Percentiles rank a stretch among this genome's conserved stretches.
phyloP scores from a whole-genome alignment of 1,140 invertebrate genomes.

The Heliconius congener region DNA sequence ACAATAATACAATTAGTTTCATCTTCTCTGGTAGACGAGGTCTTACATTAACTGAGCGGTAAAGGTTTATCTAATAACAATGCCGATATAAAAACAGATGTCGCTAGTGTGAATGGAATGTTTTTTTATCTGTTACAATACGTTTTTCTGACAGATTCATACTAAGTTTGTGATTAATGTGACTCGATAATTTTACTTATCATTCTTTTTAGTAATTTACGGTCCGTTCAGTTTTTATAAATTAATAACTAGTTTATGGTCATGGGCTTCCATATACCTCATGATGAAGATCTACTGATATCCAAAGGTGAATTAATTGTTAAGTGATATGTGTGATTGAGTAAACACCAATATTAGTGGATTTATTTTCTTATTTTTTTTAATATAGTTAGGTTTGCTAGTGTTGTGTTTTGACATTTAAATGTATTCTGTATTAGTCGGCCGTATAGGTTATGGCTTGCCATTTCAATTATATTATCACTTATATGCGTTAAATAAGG shows the following conservation, averaged over 20 bases:
- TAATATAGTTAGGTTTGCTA: background rate
- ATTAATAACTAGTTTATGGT: background rate
- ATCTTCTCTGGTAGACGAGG: background rate
- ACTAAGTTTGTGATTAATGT: conserved; percentile 30
- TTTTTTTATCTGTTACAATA: conserved; percentile 35
- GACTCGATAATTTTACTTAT: conserved; percentile 15
- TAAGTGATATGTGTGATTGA: background rate
- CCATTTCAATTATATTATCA: background rate
- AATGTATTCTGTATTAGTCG: background rate
- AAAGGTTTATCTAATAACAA: background rate
- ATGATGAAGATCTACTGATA: background rate
- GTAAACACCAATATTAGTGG: background rate
- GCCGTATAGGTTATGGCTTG: background rate
- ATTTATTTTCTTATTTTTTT: background rate
- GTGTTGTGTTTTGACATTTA: background rate
- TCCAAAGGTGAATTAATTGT: background rate
- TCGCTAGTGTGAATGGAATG: background rate
- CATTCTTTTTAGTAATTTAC: background rate
- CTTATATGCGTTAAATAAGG: background rate
- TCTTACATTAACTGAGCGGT: background rate
- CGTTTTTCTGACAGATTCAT: conserved; percentile 23
- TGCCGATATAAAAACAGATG: background rate
- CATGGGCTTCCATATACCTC: background rate
- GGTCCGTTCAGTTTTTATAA: background rate
- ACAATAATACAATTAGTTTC: background rate